Conservation (phyloP, 35 echinoderm and acorn worm genomes). For the Anneissia japonica region DNA sequence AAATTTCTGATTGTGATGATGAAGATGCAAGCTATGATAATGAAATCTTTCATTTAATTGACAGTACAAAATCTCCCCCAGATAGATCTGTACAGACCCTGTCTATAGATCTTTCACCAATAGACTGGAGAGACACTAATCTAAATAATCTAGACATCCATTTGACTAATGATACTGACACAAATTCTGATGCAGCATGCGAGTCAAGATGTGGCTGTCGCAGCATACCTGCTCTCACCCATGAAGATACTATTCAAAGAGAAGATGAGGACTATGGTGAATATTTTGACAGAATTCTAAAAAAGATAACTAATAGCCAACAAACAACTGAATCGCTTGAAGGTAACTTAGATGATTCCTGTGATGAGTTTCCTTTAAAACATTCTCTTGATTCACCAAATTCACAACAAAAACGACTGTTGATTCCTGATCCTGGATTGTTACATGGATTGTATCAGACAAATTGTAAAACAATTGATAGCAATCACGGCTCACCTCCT, state of each 20-base stretch:
- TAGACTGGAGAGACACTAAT: background rate
- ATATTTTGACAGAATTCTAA: background rate
- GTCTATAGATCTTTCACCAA: background rate
- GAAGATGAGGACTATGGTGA: background rate
- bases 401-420: background rate
- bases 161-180: no score
- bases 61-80: background rate
- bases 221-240: background rate
- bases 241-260: background rate
- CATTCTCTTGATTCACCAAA: background rate
- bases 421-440: background rate
- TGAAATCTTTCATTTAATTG: background rate
- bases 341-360: background rate
- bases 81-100: background rate
- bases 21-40: constrained; percentile 9
- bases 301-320: background rate
- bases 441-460: background rate
- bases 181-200: background rate
- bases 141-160: background rate
- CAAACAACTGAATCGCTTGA: background rate
- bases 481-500: background rate
- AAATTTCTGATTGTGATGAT: background rate
- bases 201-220: background rate
- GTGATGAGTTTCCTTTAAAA: background rate
- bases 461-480: background rate